Base-by-base conservation (phyloP, 2,797 vertebrate species). In the Delichon dasypus region DNA sequence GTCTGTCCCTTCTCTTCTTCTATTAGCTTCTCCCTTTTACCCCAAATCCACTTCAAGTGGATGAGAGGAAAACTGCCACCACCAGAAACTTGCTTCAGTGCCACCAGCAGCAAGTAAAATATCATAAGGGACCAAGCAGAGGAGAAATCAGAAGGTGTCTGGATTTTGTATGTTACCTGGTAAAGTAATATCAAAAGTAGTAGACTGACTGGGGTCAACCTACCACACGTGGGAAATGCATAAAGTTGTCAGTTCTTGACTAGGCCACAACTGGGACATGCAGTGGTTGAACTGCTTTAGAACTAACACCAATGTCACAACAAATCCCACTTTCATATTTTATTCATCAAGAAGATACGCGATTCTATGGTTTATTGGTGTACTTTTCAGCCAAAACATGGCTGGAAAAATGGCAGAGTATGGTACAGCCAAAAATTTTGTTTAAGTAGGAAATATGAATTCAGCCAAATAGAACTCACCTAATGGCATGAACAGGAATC, bases 201-300 rank as follows among this genome's bases (percentile, higher is more conserved):
- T 38, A 38, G 38, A 36, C 40, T 64, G 30, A 4, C n/a, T 5
- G 6, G 12, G 17, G 9, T 77, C 38, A 70, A 5, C 42, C 10
- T 27, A 4, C 13, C 29, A 32, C n/a, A 17, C 27, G 4, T 61
- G 27, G 27, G 14, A 87, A 74, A 64, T 53, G 13, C 26, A 16
- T n/a, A 6, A 82, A 67, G 16, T 45, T 85, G n/a, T 40, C 45
- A 55, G 15, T 73, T 78, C 2, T 1, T 79, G 50, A 18, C 12
- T 27, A 17, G 54, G 34, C 36, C 4, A 0, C 40, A 38, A 26
- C 7, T 58, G 64, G 34, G n/a, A 48, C 14, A 6, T 2, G 0
- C 25, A 36, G 4, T 26, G 57, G 54, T 73, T 71, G 30, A 88
- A 82, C 34, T 74, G 40, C n/a, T 92, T 78, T 73, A 64, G 20